Conservation (phyloP, 1,140 invertebrate genomes). For the Pentalonia nigronervosa region DNA sequence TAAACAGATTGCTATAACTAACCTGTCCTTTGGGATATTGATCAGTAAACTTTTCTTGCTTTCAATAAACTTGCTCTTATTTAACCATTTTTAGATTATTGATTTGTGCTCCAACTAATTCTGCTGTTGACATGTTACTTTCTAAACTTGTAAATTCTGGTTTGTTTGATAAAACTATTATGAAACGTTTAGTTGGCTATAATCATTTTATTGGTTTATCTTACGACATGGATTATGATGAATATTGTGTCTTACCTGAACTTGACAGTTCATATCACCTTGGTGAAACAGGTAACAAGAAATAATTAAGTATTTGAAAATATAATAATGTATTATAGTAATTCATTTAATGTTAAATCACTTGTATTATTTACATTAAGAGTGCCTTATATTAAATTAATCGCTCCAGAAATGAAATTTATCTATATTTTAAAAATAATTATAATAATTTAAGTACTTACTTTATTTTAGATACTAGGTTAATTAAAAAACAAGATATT, state of each 20-base stretch:
- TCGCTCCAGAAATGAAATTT: background rate
- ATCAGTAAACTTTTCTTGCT: background rate
- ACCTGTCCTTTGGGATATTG: background rate
- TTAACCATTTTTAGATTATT: constrained; percentile 25
- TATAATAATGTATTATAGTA: background rate
- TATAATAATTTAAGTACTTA: background rate
- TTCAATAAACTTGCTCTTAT: background rate
- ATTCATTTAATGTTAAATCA: background rate
- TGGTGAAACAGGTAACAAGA: background rate
- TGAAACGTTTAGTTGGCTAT: constrained; percentile 39
- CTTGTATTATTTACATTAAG: background rate
- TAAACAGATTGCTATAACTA: background rate
- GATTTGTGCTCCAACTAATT: constrained; percentile 52
- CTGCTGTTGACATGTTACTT: constrained; percentile 28
- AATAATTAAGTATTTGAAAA: background rate
- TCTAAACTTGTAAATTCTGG: constrained; percentile 26
- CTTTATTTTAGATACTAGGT: constrained; percentile 2
- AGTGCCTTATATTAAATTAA: background rate
- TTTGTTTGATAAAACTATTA: constrained; percentile 17
- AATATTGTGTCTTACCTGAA: constrained; percentile 41
- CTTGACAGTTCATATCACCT: background rate
- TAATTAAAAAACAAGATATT: constrained; percentile 33
- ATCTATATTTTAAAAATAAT: background rate
- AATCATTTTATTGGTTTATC: constrained; percentile 20
- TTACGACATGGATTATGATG: constrained; percentile 28